Base-by-base conservation (phyloP, 2,113 vertebrate species). In the Scomber japonicus region DNA sequence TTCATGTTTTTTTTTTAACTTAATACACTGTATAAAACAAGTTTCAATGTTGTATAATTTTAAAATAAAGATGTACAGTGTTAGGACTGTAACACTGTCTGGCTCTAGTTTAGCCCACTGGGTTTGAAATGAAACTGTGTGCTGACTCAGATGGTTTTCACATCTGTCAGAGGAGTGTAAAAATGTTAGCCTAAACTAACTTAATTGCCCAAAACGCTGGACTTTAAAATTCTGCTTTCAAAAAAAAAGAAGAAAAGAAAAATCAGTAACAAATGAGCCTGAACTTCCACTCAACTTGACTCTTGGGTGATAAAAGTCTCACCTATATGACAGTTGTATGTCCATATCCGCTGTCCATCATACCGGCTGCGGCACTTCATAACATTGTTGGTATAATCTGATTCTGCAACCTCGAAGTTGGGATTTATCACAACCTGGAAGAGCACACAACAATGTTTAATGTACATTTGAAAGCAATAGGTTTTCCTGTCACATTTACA, bases 311-410 rank as follows among this genome's bases (percentile, higher is more conserved):
- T 40, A 7, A n/a, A 27, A 0, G 5, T 75, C 96, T 95, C 83
- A 99, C 98, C 98, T 94, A 94, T 97, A 87, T 96, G 96, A 90
- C 98, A 99, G 94, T 96, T 97, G 93, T 98, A 99, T 64, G 96
- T 97, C 97, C 97, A 99, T 90, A 99, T 95, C 69, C 97, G 95
- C 30, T 97, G 95, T 19, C 96, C 96, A 0, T 98, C 96, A 0
- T 98, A 99, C 13, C 96, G 96, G 72, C 96, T 94, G 66, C 96
- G 93, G 87, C 98, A 99, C 48, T 96, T 98, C 97, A 99, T 96
- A 19, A 98, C 80, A 19, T 99, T 99, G 85, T 99, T 99, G 30
- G 94, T 96, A 71, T 96, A 99, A 90, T 99, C 98, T 0, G 97
- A 98, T 71, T 99, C 98, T 0, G 97, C 97, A 0, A 99, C 97